Conservation (phyloP, 2,113 vertebrate genomes). For the Tinamus guttatus region DNA sequence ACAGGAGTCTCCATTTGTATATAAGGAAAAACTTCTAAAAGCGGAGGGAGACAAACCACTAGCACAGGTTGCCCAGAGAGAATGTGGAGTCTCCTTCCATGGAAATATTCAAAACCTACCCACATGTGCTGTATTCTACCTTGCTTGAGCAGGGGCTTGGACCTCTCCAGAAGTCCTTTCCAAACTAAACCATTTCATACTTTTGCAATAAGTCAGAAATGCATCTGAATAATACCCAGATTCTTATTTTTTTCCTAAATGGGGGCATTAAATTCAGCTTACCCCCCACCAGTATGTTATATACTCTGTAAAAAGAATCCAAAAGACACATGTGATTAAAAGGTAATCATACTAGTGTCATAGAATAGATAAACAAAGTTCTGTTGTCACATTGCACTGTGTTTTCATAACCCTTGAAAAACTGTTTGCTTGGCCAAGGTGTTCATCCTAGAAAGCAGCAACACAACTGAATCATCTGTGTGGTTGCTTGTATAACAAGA, state of each 20-base stretch:
- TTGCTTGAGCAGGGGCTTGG: too few relatives aligned
- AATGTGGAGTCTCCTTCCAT: too few relatives aligned
- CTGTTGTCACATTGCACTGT: neutral
- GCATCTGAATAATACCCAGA: neutral
- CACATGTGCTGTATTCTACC: too few relatives aligned
- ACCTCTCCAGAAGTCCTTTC: too few relatives aligned
- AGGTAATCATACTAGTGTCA: neutral
- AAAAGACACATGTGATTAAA: neutral
- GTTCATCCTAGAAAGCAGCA: neutral
- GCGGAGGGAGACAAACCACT: too few relatives aligned
- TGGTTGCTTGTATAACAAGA: neutral
- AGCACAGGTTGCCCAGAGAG: too few relatives aligned
- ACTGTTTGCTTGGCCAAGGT: neutral
- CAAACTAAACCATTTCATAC: too few relatives aligned
- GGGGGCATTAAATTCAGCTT: neutral
- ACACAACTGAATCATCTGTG: neutral
- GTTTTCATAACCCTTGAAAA: neutral
- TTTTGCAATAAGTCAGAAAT: neutral
- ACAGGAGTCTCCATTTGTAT: too few relatives aligned
- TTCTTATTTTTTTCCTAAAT: neutral
- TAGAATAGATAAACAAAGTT: neutral
- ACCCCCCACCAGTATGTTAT: neutral
- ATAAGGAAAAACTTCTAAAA: too few relatives aligned
- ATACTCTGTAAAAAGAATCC: neutral
- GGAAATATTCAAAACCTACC: too few relatives aligned